Conservation (phyloP, 2,797 vertebrate genomes). For the Rhodeus uyekii region DNA sequence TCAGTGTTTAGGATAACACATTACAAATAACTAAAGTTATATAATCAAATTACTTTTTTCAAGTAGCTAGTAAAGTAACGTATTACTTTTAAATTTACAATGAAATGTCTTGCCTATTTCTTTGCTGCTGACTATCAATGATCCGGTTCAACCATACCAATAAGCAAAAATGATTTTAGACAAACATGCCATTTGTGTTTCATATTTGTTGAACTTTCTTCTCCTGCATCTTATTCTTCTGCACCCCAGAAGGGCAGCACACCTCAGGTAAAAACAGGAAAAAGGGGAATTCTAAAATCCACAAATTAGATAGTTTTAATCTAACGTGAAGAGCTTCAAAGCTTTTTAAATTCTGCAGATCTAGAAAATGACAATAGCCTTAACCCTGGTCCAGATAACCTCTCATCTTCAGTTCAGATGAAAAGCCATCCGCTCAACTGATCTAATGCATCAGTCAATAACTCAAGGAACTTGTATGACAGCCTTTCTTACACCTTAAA, state of each 20-base stretch:
- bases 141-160: neutral
- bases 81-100: neutral
- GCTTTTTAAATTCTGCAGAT: slow-evolving; percentile 34
- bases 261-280: no score
- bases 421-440: neutral
- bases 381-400: slow-evolving; percentile 13
- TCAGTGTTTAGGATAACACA: no score
- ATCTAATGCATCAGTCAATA: slow-evolving; percentile 19
- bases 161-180: neutral
- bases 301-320: neutral
- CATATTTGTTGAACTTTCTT: neutral
- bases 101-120: neutral
- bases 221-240: neutral
- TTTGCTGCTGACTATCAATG: neutral
- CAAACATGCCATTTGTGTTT: no score
- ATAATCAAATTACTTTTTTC: no score
- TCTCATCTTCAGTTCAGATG: slow-evolving; percentile 4
- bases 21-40: no score
- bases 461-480: neutral
- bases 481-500: neutral
- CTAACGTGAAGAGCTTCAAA: neutral
- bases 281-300: neutral
- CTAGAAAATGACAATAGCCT: neutral
- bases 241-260: no score
- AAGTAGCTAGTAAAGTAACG: neutral